Percentiles rank a stretch among this genome's conserved stretches.
Conservation (phyloP, 2,113 vertebrate species). For the Rissa tridactyla region DNA sequence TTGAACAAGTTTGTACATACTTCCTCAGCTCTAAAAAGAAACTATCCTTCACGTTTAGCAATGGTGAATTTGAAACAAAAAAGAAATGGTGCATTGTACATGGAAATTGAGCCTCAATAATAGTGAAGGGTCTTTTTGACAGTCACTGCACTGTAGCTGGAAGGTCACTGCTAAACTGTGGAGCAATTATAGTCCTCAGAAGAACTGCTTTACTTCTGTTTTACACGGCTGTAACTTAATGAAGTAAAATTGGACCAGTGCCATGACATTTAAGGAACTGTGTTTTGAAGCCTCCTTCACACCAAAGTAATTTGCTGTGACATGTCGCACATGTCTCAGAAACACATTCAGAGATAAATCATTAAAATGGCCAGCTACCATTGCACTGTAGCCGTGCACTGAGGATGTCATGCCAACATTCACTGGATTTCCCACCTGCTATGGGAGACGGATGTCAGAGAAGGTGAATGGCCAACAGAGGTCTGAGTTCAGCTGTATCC, state of each 20-base stretch:
- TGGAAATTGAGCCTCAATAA: background rate
- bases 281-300: slow-evolving; percentile 42
- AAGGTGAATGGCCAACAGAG: background rate
- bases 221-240: background rate
- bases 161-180: background rate
- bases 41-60: background rate
- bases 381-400: background rate
- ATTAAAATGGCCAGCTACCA: background rate
- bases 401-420: background rate
- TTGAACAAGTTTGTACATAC: background rate
- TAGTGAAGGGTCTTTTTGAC: background rate
- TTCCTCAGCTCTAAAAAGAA: background rate
- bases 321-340: slow-evolving; percentile 1
- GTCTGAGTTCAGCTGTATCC: background rate
- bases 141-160: background rate
- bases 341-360: background rate
- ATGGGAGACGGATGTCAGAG: rapidly evolving
- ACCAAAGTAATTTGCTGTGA: slow-evolving; percentile 38
- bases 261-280: background rate
- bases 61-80: background rate
- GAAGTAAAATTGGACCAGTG: slow-evolving; percentile 4
- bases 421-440: background rate
- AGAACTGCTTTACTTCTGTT: background rate
- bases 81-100: background rate
- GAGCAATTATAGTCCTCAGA: background rate